A percentile compares a stretch with the other conserved stretches of the same genome.
These are phyloP conservation scores for Limonius californicus DNA, from an alignment of 1,140 invertebrate species.

Conservation along the genomic window DNA sequence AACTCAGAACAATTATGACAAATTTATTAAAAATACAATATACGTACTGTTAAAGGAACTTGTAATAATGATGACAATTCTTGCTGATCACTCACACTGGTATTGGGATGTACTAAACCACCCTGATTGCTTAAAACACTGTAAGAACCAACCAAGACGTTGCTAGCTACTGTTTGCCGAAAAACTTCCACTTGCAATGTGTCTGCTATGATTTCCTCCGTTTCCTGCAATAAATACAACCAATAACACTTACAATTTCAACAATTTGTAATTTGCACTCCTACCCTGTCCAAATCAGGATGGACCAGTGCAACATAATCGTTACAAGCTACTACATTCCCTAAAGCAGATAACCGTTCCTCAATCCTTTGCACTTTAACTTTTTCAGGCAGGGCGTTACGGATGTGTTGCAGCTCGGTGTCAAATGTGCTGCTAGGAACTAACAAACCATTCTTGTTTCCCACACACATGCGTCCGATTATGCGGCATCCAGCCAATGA, in stretches of 20 bases:
- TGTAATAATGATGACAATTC: slow-evolving; percentile 97
- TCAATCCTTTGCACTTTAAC: slow-evolving; percentile 94
- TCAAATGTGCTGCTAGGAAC: slow-evolving; percentile 92
- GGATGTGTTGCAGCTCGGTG: slow-evolving; percentile 93
- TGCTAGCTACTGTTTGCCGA: slow-evolving; percentile 89
- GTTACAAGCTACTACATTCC: slow-evolving; percentile 97
- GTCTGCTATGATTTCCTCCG: slow-evolving; percentile 95
- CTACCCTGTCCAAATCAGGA: slow-evolving; percentile 89
- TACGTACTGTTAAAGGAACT: slow-evolving; percentile 79
- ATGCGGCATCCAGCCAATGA: slow-evolving; percentile 94
- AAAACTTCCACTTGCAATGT: slow-evolving; percentile 96
- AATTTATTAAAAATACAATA: too few relatives aligned
- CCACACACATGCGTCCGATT: slow-evolving; percentile 73
- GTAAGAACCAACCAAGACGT: slow-evolving; percentile 94
- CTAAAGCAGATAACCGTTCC: slow-evolving; percentile 93
- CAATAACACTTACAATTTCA: neutral
- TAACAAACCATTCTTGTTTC: slow-evolving; percentile 88
- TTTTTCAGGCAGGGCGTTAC: slow-evolving; percentile 92
- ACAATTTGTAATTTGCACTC: too few relatives aligned
- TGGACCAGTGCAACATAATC: slow-evolving; percentile 98
- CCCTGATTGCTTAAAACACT: slow-evolving; percentile 95
- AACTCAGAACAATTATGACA: too few relatives aligned
- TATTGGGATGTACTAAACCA: slow-evolving; percentile 94
- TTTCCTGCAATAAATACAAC: slow-evolving; percentile 61
- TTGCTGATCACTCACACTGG: slow-evolving; percentile 89